Conservation (phyloP, 2,888 invertebrate species). For the Eubasilissa splendida region DNA sequence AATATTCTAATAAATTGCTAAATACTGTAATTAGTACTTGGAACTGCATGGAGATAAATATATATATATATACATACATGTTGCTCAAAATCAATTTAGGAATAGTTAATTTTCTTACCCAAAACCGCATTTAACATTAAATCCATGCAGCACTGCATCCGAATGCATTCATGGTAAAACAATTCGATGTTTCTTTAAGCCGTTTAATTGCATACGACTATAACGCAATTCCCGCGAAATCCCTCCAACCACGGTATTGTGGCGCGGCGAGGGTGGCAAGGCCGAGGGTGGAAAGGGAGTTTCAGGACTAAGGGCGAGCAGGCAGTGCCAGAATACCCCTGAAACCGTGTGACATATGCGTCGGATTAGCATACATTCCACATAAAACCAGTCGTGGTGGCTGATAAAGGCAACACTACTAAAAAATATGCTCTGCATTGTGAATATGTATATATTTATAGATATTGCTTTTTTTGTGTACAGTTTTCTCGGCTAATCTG, state of each 20-base stretch:
- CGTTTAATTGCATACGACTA: slow-evolving; percentile 28
- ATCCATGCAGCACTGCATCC: slow-evolving; percentile 19
- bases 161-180: slow-evolving; percentile 19
- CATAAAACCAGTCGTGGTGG: slow-evolving; percentile 50
- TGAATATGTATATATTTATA: too few relatives aligned
- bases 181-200: slow-evolving; percentile 33
- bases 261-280: neutral
- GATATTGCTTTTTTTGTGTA: too few relatives aligned
- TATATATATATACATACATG: too few relatives aligned
- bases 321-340: neutral
- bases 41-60: too few relatives aligned
- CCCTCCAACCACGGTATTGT: slow-evolving; percentile 5
- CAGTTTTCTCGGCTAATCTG: too few relatives aligned
- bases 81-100: too few relatives aligned
- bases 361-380: slow-evolving; percentile 57
- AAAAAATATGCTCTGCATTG: slow-evolving; percentile 6
- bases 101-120: too few relatives aligned
- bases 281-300: slow-evolving; percentile 9
- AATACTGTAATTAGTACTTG: too few relatives aligned
- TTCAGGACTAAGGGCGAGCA: neutral
- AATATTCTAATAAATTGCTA: too few relatives aligned
- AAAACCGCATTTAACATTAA: too few relatives aligned
- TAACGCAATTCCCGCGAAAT: slow-evolving; percentile 17
- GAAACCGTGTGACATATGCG: slow-evolving; percentile 56
- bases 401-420: neutral